Percentiles rank a stretch among this genome's conserved stretches.
Evolutionary conservation across 2,797 vertebrate species (phyloP).

Genomic region (Molossus molossus): DNA sequence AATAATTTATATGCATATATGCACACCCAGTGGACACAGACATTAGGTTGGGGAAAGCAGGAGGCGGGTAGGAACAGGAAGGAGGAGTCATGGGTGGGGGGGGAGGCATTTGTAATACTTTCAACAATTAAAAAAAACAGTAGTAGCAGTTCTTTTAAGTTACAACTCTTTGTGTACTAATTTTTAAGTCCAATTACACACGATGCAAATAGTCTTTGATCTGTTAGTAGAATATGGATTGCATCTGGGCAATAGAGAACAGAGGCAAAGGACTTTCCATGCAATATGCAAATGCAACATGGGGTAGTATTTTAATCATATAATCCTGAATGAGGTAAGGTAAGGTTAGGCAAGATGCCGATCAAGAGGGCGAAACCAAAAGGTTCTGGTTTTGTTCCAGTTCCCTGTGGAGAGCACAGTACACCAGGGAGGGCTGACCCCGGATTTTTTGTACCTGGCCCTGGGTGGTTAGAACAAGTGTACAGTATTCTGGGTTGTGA

Average conservation of each 20-base stretch:
- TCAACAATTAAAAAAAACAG: background rate
- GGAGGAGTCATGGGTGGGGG: no score
- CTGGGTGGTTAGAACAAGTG: background rate
- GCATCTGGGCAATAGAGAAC: background rate
- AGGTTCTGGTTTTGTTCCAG: background rate
- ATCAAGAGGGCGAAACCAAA: background rate
- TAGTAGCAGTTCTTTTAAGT: background rate
- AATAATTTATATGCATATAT: no score
- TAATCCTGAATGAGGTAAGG: background rate
- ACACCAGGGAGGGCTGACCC: background rate
- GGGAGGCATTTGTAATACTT: no score
- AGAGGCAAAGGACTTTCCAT: background rate
- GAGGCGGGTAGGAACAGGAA: no score
- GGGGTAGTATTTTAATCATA: background rate
- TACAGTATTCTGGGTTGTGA: background rate
- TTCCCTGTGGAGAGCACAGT: background rate
- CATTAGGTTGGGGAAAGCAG: no score
- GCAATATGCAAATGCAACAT: background rate
- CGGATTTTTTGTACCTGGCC: background rate
- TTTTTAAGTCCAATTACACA: slow-evolving; percentile 19
- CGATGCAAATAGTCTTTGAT: background rate
- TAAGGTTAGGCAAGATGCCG: background rate
- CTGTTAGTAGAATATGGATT: background rate
- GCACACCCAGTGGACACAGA: no score
- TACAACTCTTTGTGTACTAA: background rate